A percentile compares a stretch with the other conserved stretches of the same genome.
Evolutionary conservation across 1,140 invertebrate genomes (phyloP).

Genomic region (Semibalanus balanoides): DNA sequence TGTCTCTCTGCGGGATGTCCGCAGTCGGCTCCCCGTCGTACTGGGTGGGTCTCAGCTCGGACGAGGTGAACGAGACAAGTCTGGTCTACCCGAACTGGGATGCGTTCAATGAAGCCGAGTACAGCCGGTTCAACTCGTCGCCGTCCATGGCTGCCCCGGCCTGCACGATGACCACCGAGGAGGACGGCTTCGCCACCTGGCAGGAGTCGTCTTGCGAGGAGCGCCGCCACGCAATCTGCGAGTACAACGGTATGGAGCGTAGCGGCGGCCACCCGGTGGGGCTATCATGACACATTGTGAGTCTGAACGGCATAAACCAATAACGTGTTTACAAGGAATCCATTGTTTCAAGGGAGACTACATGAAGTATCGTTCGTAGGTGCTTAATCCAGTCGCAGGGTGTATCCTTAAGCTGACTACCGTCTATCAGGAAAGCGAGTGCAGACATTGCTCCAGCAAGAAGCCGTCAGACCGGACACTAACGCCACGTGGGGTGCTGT

Average conservation of each 20-base stretch:
- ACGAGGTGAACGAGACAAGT: neutral
- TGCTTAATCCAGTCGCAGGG: neutral
- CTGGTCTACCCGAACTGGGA: neutral
- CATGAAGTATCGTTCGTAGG: neutral
- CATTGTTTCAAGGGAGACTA: neutral
- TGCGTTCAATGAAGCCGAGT: neutral
- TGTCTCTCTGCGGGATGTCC: too few species aligned
- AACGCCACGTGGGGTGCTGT: too few species aligned
- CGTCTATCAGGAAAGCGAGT: too few species aligned
- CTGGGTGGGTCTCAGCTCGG: neutral
- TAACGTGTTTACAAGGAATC: neutral
- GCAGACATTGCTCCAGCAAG: too few species aligned
- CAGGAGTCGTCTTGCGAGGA: neutral
- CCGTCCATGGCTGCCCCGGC: neutral
- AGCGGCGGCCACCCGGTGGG: too few species aligned
- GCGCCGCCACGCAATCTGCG: neutral
- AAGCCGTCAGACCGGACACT: too few species aligned
- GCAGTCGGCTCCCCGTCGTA: neutral
- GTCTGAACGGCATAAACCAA: too few species aligned
- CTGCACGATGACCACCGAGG: neutral
- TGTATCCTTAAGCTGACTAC: neutral
- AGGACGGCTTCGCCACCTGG: neutral
- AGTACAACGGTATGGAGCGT: neutral
- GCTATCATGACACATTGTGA: too few species aligned
- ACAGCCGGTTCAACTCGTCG: neutral